Evolutionary conservation across 1,140 invertebrate genomes (phyloP).

Genomic region (Drosophila punjabiensis): DNA sequence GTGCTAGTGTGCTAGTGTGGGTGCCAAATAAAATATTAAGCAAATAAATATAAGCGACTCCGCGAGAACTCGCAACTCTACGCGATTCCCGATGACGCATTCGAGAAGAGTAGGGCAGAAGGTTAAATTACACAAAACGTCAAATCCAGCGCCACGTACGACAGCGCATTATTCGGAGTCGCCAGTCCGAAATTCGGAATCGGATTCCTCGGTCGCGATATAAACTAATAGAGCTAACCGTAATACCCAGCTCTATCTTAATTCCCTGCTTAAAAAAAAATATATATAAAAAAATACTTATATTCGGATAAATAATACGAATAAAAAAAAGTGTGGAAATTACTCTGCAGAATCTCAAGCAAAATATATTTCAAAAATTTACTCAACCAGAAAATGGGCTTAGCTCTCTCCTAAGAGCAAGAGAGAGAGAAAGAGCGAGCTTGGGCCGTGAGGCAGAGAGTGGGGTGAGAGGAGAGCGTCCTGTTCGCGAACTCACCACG

Average conservation of each 20-base stretch:
- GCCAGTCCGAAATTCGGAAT: slow-evolving; percentile 40
- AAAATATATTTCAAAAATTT: slow-evolving; percentile 46
- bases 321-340: slow-evolving; percentile 9
- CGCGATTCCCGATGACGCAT: slow-evolving; percentile 74
- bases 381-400: slow-evolving; percentile 60
- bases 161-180: slow-evolving; percentile 46
- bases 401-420: slow-evolving; percentile 29
- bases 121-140: slow-evolving; percentile 81
- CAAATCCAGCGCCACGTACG: slow-evolving; percentile 58
- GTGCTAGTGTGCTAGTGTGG: slow-evolving; percentile 18
- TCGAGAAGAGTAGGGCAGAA: slow-evolving; percentile 81
- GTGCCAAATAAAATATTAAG: slow-evolving; percentile 74
- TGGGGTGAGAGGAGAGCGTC: slow-evolving; percentile 7
- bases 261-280: neutral
- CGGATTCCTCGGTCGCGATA: slow-evolving; percentile 33
- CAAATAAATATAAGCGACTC: slow-evolving; percentile 55
- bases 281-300: neutral
- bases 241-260: neutral
- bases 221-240: slow-evolving; percentile 20
- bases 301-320: neutral
- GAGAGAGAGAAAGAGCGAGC: slow-evolving; percentile 25
- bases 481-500: slow-evolving; percentile 49
- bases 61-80: slow-evolving; percentile 33
- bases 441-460: slow-evolving; percentile 9
- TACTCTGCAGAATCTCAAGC: slow-evolving; percentile 5